phyloP scores from a whole-genome alignment of 2,797 vertebrate species.

The Sylvia borin region DNA sequence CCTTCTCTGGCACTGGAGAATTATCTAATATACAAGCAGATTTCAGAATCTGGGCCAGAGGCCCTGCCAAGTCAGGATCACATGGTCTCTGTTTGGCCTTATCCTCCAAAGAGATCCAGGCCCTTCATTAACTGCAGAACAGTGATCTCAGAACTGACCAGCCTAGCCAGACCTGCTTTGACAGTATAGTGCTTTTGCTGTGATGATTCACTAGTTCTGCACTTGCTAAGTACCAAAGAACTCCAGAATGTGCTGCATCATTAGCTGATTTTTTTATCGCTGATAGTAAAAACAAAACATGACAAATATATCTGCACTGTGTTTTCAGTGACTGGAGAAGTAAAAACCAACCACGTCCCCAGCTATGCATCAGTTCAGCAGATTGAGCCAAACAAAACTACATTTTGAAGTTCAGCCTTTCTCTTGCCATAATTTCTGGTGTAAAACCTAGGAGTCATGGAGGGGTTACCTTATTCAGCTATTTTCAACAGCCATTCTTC shows the following conservation, averaged over 20 bases:
- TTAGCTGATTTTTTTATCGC: neutral
- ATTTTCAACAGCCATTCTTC: neutral
- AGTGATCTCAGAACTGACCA: neutral
- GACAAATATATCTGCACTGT: neutral
- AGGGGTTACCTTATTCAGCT: neutral
- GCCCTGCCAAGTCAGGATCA: neutral
- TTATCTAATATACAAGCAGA: conserved; percentile 1
- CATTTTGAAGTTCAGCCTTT: neutral
- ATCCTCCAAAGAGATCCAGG: neutral
- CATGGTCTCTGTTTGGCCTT: neutral
- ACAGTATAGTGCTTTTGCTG: neutral
- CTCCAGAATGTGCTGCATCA: neutral
- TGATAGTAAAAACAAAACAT: neutral
- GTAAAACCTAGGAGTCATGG: neutral
- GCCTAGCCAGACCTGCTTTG: neutral
- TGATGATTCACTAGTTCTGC: neutral
- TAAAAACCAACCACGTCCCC: rapidly evolving
- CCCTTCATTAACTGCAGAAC: conserved; percentile 6
- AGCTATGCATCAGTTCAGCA: neutral
- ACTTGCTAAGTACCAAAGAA: neutral
- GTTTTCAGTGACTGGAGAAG: neutral
- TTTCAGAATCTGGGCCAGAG: conserved; percentile 7
- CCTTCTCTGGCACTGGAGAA: neutral
- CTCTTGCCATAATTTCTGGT: neutral
- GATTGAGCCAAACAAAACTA: neutral